Conservation (phyloP, 1,140 invertebrate species). For the Reticulitermes speratus region DNA sequence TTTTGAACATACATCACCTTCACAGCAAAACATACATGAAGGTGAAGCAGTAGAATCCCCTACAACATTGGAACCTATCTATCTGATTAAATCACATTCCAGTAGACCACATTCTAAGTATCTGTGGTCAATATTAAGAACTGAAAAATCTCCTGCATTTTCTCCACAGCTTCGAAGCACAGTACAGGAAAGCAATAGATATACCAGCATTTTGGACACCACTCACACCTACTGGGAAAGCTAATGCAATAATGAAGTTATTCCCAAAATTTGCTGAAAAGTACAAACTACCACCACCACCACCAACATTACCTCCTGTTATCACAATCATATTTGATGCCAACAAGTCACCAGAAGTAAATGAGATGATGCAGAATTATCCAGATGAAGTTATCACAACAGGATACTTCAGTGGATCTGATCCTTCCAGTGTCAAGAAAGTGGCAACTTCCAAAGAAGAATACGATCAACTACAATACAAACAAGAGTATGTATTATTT, state of each 20-base stretch:
- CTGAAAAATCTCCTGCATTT: background rate
- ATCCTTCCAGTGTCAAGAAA: conserved; percentile 37
- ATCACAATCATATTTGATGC: conserved; percentile 41
- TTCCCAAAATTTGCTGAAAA: conserved; percentile 36
- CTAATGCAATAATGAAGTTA: conserved; percentile 35
- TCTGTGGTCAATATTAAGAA: too few species aligned
- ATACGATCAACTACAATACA: conserved; percentile 36
- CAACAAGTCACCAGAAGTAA: conserved; percentile 36
- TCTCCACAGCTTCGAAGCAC: conserved; percentile 6
- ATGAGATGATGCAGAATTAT: conserved; percentile 38
- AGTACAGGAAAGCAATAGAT: conserved; percentile 1
- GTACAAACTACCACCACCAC: conserved; percentile 27
- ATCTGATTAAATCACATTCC: too few species aligned
- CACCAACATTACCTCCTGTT: conserved; percentile 25
- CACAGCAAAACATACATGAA: too few species aligned
- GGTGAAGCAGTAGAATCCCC: too few species aligned
- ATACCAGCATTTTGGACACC: conserved; percentile 39
- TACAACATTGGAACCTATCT: too few species aligned
- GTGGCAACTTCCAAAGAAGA: conserved; percentile 36
- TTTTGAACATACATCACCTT: too few species aligned
- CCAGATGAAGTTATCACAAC: conserved; percentile 38
- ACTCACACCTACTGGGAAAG: conserved; percentile 36
- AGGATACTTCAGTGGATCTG: conserved; percentile 39
- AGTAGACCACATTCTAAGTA: too few species aligned
- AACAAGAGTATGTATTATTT: conserved; percentile 35